Base-by-base conservation (phyloP, 2,888 invertebrate species). In the Euplexia lucipara region DNA sequence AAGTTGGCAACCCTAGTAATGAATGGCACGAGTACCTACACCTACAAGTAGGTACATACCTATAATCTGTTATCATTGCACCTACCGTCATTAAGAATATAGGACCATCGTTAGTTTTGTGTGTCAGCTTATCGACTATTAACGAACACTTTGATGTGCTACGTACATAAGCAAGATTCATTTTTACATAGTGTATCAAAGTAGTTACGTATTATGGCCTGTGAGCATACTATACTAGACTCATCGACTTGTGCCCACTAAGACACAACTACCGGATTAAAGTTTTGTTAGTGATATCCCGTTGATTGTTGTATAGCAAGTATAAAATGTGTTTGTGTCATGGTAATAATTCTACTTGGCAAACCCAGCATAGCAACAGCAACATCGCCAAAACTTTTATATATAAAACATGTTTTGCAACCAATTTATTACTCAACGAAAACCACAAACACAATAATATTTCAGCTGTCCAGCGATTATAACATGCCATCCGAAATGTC, bases 381-480 rank as follows among this genome's bases (percentile, higher is more conserved):
- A 54, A 71, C 70, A 37, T 3, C 59, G 5, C 22, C 10, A 22
- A 42, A 48, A 39, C 3, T 39, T 39, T 39, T 39, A 16, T 9
- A 30, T 5, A 34, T 12, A 34, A 34, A 75, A 53, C 44, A 48
- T 53, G 39, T 48, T 59, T 70, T 5, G 47, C 53, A 52, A 48
- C 35, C 45, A 5, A 26, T 26, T 26, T 26, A 49, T 59, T 30
- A 30, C 30, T 44, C 34, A 56, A 35, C 42, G 70, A 64, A 59
- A 18, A 20, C 48, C 14, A 66, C 45, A 61, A 60, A 60, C 54
- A 63, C 10, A 61, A 39, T 35, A 63, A 76, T 76, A 65, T 57
- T 48, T 70, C 65, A 77, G 47, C 52, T 65, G 72, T 57, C 72
- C 3, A 4, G 12, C 30, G 57, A 49, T 56, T 56, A 76, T 72